A percentile compares a stretch with the other conserved stretches of the same genome.
These are phyloP conservation scores for Chromoteleia sp. DNA, from an alignment of 2,888 invertebrate genomes.

Conservation along the genomic window DNA sequence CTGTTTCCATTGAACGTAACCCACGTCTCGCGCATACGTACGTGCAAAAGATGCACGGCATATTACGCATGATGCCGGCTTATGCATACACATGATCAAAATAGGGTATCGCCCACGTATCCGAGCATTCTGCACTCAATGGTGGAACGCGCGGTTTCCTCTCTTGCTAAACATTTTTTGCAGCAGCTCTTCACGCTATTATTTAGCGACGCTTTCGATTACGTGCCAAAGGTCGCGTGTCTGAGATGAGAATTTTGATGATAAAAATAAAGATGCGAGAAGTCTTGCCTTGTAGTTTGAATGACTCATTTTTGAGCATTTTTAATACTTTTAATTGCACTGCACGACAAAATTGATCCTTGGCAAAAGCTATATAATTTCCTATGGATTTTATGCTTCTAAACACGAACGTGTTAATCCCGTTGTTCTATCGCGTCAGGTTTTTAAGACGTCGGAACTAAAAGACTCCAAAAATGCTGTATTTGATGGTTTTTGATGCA, in stretches of 20 bases:
- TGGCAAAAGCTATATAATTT: too few species aligned
- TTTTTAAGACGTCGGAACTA: too few species aligned
- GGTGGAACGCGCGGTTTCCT: slow-evolving; percentile 51
- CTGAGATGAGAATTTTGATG: neutral
- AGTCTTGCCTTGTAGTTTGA: too few species aligned
- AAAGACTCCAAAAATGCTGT: too few species aligned
- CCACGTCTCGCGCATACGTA: slow-evolving; percentile 50
- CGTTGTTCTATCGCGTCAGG: too few species aligned
- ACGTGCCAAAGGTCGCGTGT: slow-evolving; percentile 42
- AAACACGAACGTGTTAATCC: too few species aligned
- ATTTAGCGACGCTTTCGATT: slow-evolving; percentile 50
- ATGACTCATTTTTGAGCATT: neutral
- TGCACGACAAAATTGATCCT: too few species aligned
- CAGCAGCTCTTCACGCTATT: slow-evolving; percentile 29
- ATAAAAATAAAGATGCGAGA: neutral
- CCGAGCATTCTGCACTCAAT: slow-evolving; percentile 51
- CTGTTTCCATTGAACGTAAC: slow-evolving; percentile 66
- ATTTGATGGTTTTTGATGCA: too few species aligned
- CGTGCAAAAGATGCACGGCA: slow-evolving; percentile 53
- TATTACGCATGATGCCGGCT: slow-evolving; percentile 53
- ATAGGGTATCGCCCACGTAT: slow-evolving; percentile 67
- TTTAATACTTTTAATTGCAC: too few species aligned
- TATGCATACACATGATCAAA: slow-evolving; percentile 64
- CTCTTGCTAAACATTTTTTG: slow-evolving; percentile 48
- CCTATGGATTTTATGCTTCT: too few species aligned